Evolutionary conservation across 2,888 invertebrate species (phyloP), one percentile per base, ranked within the genome.

Genomic region (Gerosis bhagava): DNA sequence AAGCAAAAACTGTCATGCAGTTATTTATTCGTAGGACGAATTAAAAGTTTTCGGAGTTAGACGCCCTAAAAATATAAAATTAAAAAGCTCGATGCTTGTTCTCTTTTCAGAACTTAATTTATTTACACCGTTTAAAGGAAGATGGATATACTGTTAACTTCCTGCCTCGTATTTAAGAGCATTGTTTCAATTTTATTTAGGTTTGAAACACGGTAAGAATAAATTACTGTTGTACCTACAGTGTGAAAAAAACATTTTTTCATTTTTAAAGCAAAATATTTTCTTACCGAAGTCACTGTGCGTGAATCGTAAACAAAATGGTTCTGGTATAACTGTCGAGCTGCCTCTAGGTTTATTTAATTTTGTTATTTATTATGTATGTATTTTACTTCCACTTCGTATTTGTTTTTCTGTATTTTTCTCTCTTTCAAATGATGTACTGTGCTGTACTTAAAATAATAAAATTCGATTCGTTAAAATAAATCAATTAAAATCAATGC

Each of bases 111-210:
- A 34, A 47, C 42, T 41, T 54, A 59, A 59, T 59, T 52, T n/a
- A 57, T 58, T 55, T 50, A 53, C 53, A 50, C 54, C 56, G 52
- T 56, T 57, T 49, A 49, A 55, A 53, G 36, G 29, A 52, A 54
- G 54, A 53, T 50, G 50, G 45, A 50, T 54, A 42, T 53, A 49
- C 32, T 34, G 13, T 13, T 24, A 44, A 43, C 46, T 55, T 55
- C 53, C 53, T 49, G 50, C 34, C 40, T 19, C 29, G 46, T 36
- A 11, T 65, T 65, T 63, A 60, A 53, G 45, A 43, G 52, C 63
- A 60, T 63, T 61, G 64, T 63, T 60, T 50, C 50, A 60, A 53
- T 63, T 65, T 58, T 62, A 60, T 58, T 50, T 43, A 34, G 47
- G 46, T 52, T 63, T 57, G 53, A 22, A 32, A n/a, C 24, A 31